Percentiles rank a stretch among this genome's conserved stretches.
These are phyloP conservation scores for Spea multiplicata DNA, from an alignment of 2,113 vertebrate species.

Conservation along the genomic window DNA sequence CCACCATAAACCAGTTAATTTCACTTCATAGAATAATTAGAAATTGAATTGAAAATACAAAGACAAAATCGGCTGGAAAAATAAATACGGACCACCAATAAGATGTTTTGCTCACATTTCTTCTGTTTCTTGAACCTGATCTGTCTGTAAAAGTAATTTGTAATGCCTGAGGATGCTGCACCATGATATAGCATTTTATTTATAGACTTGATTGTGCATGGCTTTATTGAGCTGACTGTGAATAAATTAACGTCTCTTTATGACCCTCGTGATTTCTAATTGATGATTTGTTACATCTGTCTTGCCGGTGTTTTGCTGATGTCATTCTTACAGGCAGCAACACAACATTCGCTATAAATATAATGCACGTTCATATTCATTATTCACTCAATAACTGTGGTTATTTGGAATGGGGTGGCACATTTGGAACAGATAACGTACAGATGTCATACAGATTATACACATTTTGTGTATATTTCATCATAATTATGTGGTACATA, in stretches of 20 bases:
- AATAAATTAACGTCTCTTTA: slow-evolving; percentile 12
- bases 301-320: too few relatives aligned
- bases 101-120: not conserved
- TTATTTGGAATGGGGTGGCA: not conserved
- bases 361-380: not conserved
- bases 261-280: slow-evolving; percentile 6
- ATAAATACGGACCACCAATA: too few relatives aligned
- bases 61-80: too few relatives aligned
- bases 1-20: too few relatives aligned
- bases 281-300: not conserved
- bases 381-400: not conserved
- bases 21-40: too few relatives aligned
- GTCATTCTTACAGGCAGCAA: too few relatives aligned
- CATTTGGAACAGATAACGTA: not conserved
- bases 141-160: slow-evolving; percentile 18
- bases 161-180: not conserved
- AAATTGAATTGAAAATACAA: too few relatives aligned
- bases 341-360: too few relatives aligned
- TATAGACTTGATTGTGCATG: slow-evolving; percentile 21
- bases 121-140: not conserved
- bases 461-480: too few relatives aligned
- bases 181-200: slow-evolving; percentile 13
- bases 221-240: not conserved
- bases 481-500: too few relatives aligned
- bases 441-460: too few relatives aligned